Conservation (phyloP, 2,797 vertebrate genomes). For the Buceros bicornis region DNA sequence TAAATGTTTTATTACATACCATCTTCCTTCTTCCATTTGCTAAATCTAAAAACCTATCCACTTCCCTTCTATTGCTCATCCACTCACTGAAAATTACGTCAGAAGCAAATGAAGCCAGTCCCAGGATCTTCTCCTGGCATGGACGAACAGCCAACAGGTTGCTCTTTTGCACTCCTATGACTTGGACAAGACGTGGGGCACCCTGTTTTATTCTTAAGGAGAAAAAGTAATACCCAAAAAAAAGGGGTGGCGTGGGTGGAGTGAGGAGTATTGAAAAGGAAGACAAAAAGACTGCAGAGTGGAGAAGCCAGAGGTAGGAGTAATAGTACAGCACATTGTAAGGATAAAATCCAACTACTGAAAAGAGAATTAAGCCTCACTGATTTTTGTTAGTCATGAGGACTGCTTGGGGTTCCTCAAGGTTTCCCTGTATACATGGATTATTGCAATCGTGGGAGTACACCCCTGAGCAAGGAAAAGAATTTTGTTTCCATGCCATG, state of each 20-base stretch:
- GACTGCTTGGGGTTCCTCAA: neutral
- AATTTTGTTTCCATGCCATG: neutral
- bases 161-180: neutral
- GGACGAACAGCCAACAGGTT: neutral
- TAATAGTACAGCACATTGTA: neutral
- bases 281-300: neutral
- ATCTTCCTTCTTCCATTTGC: neutral
- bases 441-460: neutral
- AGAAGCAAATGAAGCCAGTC: neutral
- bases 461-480: neutral
- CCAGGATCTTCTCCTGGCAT: neutral
- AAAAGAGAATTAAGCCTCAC: neutral
- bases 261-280: neutral
- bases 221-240: neutral
- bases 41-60: neutral
- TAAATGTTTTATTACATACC: neutral
- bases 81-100: neutral
- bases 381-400: neutral
- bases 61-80: neutral
- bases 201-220: neutral
- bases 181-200: neutral
- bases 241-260: accelerated
- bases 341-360: neutral
- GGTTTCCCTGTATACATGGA: neutral
- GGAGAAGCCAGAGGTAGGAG: neutral